These are phyloP conservation scores for Panzeria rudis DNA, from an alignment of 2,888 invertebrate genomes.

Conservation along the genomic window DNA sequence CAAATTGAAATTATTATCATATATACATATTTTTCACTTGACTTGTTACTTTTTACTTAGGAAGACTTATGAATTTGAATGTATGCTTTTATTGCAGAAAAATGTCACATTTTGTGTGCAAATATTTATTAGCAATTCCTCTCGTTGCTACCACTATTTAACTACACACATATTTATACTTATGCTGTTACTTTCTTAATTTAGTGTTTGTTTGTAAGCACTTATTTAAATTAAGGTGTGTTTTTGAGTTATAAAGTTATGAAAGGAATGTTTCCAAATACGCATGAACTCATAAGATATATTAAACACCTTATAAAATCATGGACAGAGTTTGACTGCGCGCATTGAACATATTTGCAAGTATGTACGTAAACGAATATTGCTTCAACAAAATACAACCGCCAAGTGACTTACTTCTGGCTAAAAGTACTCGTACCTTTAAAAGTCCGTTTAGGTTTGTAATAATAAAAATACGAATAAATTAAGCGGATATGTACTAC, in stretches of 20 bases:
- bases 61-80: slow-evolving; percentile 1
- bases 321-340: slow-evolving; percentile 14
- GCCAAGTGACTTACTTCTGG: neutral
- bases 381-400: neutral
- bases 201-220: neutral
- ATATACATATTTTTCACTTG: slow-evolving; percentile 9
- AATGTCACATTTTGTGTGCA: slow-evolving; percentile 38
- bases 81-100: slow-evolving; percentile 12
- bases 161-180: neutral
- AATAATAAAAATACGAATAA: too few relatives aligned
- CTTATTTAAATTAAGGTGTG: slow-evolving; percentile 45
- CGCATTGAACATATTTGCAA: slow-evolving; percentile 6
- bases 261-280: slow-evolving; percentile 25
- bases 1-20: slow-evolving; percentile 46
- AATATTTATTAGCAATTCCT: neutral
- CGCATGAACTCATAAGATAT: slow-evolving; percentile 12
- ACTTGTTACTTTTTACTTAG: neutral
- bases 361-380: neutral
- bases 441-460: too few relatives aligned
- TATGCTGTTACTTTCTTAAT: slow-evolving; percentile 43
- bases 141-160: slow-evolving; percentile 24
- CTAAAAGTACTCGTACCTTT: neutral
- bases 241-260: slow-evolving; percentile 18
- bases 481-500: too few relatives aligned
- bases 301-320: neutral